Conservation (phyloP, 1,140 invertebrate genomes). For the Dendrolimus punctatus region DNA sequence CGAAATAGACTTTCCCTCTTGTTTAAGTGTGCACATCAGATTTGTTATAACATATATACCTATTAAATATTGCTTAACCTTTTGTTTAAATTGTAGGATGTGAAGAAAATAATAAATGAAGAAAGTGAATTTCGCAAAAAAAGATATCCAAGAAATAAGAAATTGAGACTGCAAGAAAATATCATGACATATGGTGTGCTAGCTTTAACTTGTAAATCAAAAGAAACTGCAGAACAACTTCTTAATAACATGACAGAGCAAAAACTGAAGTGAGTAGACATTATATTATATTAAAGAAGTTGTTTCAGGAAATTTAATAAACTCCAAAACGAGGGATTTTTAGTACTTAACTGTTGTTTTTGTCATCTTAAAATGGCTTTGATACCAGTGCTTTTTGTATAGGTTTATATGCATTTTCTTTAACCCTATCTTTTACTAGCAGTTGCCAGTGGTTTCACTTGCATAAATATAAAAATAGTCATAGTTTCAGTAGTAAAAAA, state of each 20-base stretch:
- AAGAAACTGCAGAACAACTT: slow-evolving; percentile 74
- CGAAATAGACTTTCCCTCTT: no score
- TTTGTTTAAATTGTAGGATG: slow-evolving; percentile 62
- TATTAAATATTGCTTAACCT: slow-evolving; percentile 3
- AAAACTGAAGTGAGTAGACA: slow-evolving; percentile 72
- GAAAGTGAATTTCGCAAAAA: slow-evolving; percentile 40
- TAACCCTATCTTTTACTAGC: no score
- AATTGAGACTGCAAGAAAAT: slow-evolving; percentile 76
- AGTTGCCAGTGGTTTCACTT: no score
- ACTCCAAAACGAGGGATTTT: background rate
- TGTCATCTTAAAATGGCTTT: background rate
- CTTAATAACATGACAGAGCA: slow-evolving; percentile 79
- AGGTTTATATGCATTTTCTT: no score
- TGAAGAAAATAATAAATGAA: slow-evolving; percentile 76
- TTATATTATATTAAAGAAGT: background rate
- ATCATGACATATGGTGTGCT: slow-evolving; percentile 89
- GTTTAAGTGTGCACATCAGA: no score
- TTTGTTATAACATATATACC: background rate
- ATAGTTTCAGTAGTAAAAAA: no score
- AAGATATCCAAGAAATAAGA: slow-evolving; percentile 46
- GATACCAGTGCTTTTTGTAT: no score
- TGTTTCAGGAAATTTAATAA: slow-evolving; percentile 9
- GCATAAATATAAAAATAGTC: no score
- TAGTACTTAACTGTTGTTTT: slow-evolving; percentile 2
- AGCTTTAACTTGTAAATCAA: slow-evolving; percentile 81